Conservation (phyloP, 2,113 vertebrate species). For the Corapipo altera region DNA sequence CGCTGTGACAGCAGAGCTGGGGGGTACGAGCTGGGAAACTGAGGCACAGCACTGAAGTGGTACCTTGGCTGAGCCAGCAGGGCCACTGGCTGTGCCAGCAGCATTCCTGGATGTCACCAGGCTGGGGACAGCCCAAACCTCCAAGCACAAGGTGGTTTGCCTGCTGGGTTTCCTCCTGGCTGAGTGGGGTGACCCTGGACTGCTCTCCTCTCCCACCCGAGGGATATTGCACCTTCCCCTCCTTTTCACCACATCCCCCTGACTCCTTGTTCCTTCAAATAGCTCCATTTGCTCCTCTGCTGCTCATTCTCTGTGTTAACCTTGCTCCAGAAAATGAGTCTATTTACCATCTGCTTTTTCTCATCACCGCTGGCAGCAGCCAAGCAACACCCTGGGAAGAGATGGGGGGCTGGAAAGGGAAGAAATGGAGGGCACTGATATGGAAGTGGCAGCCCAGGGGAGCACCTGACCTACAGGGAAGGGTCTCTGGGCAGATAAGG, state of each 20-base stretch:
- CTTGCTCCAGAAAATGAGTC: neutral
- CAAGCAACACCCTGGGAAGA: accelerated
- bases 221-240: neutral
- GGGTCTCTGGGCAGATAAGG: neutral
- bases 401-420: neutral
- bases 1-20: neutral
- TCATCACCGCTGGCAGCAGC: accelerated
- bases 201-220: neutral
- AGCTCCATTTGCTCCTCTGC: neutral
- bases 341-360: neutral
- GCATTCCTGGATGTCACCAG: neutral
- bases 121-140: neutral
- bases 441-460: accelerated
- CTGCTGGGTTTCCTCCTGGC: neutral
- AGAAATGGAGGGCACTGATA: neutral
- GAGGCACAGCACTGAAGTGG: accelerated
- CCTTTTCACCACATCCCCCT: neutral
- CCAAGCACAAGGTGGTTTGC: accelerated
- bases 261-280: neutral
- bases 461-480: neutral
- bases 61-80: neutral
- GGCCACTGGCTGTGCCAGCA: neutral
- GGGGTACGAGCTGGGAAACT: neutral
- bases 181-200: accelerated
- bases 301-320: accelerated